Conservation (phyloP, 2,797 vertebrate species). For the Malacoraja senta region DNA sequence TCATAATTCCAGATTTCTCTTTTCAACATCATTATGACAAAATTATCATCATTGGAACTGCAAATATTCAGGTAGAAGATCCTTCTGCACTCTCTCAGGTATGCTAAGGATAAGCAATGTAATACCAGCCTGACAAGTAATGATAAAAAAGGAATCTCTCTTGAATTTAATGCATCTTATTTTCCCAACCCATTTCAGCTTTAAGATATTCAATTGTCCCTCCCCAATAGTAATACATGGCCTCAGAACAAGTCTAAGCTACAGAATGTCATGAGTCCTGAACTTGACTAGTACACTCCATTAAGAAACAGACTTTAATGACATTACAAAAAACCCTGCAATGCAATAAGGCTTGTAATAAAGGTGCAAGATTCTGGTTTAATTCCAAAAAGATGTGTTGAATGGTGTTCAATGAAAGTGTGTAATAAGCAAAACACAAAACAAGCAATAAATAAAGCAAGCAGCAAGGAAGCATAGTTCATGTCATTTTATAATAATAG, state of each 20-base stretch:
- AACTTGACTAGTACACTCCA: background rate
- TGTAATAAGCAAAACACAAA: background rate
- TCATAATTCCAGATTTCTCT: background rate
- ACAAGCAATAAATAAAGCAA: background rate
- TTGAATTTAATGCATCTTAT: background rate
- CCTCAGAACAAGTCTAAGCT: background rate
- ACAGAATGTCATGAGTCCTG: background rate
- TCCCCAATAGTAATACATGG: background rate
- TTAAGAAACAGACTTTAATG: background rate
- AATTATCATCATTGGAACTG: background rate
- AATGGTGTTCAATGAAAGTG: background rate
- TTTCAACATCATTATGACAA: background rate
- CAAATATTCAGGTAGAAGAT: background rate
- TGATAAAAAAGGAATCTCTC: background rate
- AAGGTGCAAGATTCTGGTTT: background rate
- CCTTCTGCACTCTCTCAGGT: background rate
- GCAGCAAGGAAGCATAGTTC: background rate
- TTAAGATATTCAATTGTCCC: background rate
- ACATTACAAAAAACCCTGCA: background rate
- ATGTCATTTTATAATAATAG: slow-evolving; percentile 51
- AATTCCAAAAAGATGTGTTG: background rate
- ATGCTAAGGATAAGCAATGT: too few relatives aligned
- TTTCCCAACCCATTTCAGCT: background rate
- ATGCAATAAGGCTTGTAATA: background rate
- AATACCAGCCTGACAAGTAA: background rate